Conservation (phyloP, 2,888 invertebrate species). For the Gastrophysa polygoni region DNA sequence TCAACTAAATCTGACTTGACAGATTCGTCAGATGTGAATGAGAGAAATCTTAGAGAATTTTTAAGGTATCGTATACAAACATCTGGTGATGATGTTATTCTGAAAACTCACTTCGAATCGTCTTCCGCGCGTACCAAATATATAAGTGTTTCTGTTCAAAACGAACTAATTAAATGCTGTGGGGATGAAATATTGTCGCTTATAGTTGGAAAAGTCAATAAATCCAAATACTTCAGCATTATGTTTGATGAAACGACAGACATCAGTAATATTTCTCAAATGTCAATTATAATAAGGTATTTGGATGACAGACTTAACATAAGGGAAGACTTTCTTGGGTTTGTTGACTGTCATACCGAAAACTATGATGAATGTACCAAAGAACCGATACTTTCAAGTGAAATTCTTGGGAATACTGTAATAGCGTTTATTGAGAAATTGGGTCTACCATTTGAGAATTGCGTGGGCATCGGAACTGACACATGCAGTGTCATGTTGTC, state of each 20-base stretch:
- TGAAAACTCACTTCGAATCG: conserved; percentile 14
- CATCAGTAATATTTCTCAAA: background rate
- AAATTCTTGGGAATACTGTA: too few relatives aligned
- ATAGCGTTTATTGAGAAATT: too few relatives aligned
- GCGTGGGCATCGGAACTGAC: too few relatives aligned
- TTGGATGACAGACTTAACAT: too few relatives aligned
- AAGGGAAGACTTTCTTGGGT: too few relatives aligned
- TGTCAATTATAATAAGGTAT: too few relatives aligned
- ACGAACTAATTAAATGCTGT: conserved; percentile 8
- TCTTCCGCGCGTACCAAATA: conserved; percentile 6
- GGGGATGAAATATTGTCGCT: conserved; percentile 9
- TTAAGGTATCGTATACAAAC: conserved; percentile 9
- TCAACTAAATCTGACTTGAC: conserved; percentile 1
- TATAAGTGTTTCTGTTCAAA: conserved; percentile 7
- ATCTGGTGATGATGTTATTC: conserved; percentile 11
- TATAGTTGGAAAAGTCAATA: background rate
- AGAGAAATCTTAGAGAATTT: conserved; percentile 14
- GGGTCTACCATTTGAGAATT: too few relatives aligned
- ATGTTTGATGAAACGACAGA: conserved; percentile 14
- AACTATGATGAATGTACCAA: too few relatives aligned
- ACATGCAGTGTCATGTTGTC: too few relatives aligned
- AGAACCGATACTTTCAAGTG: too few relatives aligned
- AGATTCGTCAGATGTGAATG: conserved; percentile 10
- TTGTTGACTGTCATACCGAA: too few relatives aligned
- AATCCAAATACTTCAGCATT: conserved; percentile 3